phyloP scores from a whole-genome alignment of 2,888 invertebrate species.

The Dynastes hyllus region DNA sequence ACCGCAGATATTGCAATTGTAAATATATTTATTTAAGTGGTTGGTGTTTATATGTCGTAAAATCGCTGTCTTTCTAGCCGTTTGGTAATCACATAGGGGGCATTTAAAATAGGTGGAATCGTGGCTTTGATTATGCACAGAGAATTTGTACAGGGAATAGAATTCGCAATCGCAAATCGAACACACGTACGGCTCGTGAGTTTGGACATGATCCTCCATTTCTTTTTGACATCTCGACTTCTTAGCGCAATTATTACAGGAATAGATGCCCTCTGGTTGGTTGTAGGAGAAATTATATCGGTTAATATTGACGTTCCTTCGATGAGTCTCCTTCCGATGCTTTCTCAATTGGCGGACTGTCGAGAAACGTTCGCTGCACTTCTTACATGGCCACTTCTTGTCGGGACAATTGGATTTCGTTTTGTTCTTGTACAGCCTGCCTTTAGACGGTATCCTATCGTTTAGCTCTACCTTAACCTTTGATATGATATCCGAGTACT shows the following conservation, averaged over 20 bases:
- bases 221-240: slow-evolving; percentile 61
- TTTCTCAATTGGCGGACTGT: slow-evolving; percentile 72
- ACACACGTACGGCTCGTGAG: slow-evolving; percentile 70
- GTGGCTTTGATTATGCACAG: slow-evolving; percentile 62
- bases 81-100: slow-evolving; percentile 48
- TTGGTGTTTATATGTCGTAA: slow-evolving; percentile 64
- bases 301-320: slow-evolving; percentile 66
- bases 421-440: slow-evolving; percentile 6
- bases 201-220: slow-evolving; percentile 60
- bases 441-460: slow-evolving; percentile 4
- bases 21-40: slow-evolving; percentile 68
- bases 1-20: slow-evolving; percentile 73
- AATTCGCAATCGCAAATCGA: slow-evolving; percentile 63
- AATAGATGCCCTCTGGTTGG: slow-evolving; percentile 61
- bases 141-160: slow-evolving; percentile 64
- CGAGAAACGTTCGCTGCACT: slow-evolving; percentile 72
- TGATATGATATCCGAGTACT: slow-evolving; percentile 11
- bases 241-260: slow-evolving; percentile 62
- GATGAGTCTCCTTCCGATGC: slow-evolving; percentile 71
- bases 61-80: slow-evolving; percentile 60
- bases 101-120: slow-evolving; percentile 56
- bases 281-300: slow-evolving; percentile 55
- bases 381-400: slow-evolving; percentile 72
- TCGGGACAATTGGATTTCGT: slow-evolving; percentile 1
- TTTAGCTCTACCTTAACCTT: slow-evolving; percentile 1